Evolutionary conservation across 2,797 vertebrate species (phyloP), one percentile per base, ranked within the genome.

Genomic region (Balearica regulorum): DNA sequence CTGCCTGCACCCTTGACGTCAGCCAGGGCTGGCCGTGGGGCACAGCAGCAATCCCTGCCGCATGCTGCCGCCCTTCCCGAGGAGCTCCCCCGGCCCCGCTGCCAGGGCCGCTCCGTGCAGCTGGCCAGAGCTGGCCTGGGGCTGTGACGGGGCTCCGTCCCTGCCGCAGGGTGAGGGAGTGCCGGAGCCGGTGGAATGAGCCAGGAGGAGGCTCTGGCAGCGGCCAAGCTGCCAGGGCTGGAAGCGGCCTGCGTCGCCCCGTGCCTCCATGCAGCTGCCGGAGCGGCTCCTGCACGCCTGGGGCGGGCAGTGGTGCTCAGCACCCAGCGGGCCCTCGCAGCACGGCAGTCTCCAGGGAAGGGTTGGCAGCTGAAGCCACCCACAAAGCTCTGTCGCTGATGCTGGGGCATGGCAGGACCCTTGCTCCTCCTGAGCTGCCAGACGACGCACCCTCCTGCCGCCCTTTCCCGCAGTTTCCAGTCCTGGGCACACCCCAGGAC

Each of bases 1-100:
- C 57, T 61, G 8, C 37, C 39, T 4, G 12, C 4, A 1, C 9
- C 53, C 14, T 16, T 21, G 48, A 9, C 0, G 3, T 17, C 5
- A 19, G 66, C 54, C 43, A 18, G 48, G n/a, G 57, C 43, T 80
- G 80, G 25, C 80, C 1, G 2, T 37, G 54, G 28, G 28, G 7
- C 48, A 5, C 18, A 8, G 6, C 46, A 10, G 37, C 25, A 2
- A 21, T 61, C 31, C n/a, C 10, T 9, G 55, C 19, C 2, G 0
- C 5, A 7, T 9, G 54, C 46, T 41, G 5, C 4, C 21, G 51
- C 41, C 61, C 33, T 13, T 55, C 62, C 73, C 14, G 4, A 39
- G 82, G 6, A 13, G 41, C 26, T n/a, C 16, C 46, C 26, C 29
- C 1, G 0, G 64, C 35, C 43, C 31, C 0, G 2, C 41, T 37